A percentile compares a stretch with the other conserved stretches of the same genome.
These are phyloP conservation scores for Chelonus formosanus DNA, from an alignment of 2,888 invertebrate species.

Conservation along the genomic window DNA sequence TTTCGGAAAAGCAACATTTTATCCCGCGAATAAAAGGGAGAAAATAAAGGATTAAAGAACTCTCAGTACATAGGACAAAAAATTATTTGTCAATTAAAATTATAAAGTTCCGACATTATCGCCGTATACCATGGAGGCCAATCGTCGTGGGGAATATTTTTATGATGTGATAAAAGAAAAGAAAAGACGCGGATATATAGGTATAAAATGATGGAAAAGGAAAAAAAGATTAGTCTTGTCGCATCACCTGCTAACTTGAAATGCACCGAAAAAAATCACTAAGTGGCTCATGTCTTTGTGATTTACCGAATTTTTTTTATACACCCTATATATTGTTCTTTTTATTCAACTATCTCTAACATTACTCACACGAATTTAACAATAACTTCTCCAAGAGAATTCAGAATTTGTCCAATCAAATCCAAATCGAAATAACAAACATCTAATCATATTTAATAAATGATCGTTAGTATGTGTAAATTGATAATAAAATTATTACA, in stretches of 20 bases:
- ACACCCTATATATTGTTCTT: neutral
- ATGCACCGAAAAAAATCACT: neutral
- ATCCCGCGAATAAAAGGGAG: slow-evolving; percentile 31
- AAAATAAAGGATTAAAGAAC: slow-evolving; percentile 33
- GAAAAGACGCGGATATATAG: neutral
- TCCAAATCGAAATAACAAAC: too few relatives aligned
- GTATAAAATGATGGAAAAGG: neutral
- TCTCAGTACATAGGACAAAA: slow-evolving; percentile 43
- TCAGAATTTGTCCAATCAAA: too few relatives aligned
- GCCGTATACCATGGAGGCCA: slow-evolving; percentile 42
- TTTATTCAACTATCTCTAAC: neutral
- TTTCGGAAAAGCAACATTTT: slow-evolving; percentile 50
- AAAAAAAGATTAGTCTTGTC: neutral
- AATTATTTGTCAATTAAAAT: slow-evolving; percentile 57
- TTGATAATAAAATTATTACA: too few relatives aligned
- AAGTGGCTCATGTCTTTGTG: too few relatives aligned
- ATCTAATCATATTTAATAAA: too few relatives aligned
- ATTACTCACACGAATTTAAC: neutral
- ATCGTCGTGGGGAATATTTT: slow-evolving; percentile 30
- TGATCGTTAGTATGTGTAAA: too few relatives aligned
- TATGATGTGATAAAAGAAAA: slow-evolving; percentile 1
- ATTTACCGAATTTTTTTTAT: neutral
- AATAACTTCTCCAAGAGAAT: too few relatives aligned
- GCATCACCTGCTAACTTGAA: slow-evolving; percentile 6
- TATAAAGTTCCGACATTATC: slow-evolving; percentile 47